phyloP scores from a whole-genome alignment of 2,113 vertebrate genomes.

The Sceloporus tristichus region DNA sequence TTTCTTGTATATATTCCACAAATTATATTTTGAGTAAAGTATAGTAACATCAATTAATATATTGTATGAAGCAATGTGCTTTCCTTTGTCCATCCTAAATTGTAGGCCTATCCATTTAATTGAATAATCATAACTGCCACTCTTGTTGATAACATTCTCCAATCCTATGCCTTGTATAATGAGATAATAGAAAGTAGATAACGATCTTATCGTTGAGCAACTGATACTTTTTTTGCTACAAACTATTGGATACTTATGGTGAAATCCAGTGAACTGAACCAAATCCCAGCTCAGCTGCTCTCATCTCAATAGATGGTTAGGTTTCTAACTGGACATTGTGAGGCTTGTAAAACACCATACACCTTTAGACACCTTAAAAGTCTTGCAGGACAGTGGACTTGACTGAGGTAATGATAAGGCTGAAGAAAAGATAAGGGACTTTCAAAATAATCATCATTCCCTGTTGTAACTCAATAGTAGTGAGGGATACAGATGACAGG shows the following conservation, averaged over 20 bases:
- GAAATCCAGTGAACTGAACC: background rate
- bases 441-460: background rate
- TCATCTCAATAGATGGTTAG: background rate
- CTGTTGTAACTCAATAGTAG: background rate
- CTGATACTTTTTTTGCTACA: background rate
- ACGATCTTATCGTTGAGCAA: background rate
- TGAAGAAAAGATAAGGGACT: background rate
- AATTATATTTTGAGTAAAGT: too few relatives aligned
- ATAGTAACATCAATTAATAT: too few relatives aligned
- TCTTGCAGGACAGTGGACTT: background rate
- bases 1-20: too few relatives aligned
- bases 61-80: too few relatives aligned
- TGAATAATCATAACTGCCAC: too few relatives aligned
- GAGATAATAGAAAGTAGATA: background rate
- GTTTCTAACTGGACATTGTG: background rate
- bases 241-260: background rate
- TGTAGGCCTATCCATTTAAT: too few relatives aligned
- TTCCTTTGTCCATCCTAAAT: too few relatives aligned
- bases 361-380: background rate
- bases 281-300: background rate
- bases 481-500: slow-evolving; percentile 2
- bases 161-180: background rate
- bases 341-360: background rate
- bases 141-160: background rate
- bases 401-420: background rate